phyloP scores from a whole-genome alignment of 2,113 vertebrate species.

The Leuciscus idus region DNA sequence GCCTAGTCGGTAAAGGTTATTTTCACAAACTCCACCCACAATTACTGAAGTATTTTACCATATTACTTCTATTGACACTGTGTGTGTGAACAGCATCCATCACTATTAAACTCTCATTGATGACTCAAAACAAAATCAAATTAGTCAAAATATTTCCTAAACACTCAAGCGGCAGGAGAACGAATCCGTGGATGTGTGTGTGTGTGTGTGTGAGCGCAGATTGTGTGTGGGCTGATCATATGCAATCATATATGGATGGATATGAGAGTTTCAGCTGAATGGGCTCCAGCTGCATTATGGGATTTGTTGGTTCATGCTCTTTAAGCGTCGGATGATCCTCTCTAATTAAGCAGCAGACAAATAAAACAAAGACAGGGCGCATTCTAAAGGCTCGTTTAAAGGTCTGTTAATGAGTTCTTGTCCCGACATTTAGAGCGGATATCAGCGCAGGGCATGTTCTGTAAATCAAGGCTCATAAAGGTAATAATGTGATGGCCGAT shows the following conservation, averaged over 20 bases:
- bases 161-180: not conserved
- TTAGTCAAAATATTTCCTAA: not conserved
- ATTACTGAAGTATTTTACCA: no score
- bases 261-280: slow-evolving; percentile 38
- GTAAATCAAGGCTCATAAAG: slow-evolving; percentile 56
- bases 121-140: not conserved
- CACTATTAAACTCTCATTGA: not conserved
- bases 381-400: slow-evolving; percentile 31
- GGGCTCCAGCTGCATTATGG: not conserved
- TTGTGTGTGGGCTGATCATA: not conserved
- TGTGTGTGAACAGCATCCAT: no score
- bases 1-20: no score
- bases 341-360: slow-evolving; percentile 53
- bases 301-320: slow-evolving; percentile 33
- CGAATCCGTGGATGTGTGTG: not conserved
- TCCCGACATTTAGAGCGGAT: slow-evolving; percentile 53
- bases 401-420: slow-evolving; percentile 57
- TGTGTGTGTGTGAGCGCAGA: not conserved
- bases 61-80: no score
- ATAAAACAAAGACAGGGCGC: slow-evolving; percentile 40
- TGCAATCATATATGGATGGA: not conserved
- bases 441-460: slow-evolving; percentile 38
- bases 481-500: slow-evolving; percentile 56
- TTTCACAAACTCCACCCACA: no score
- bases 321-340: not conserved